phyloP scores from a whole-genome alignment of 2,888 invertebrate genomes.

The Sphaeridia pumilis region DNA sequence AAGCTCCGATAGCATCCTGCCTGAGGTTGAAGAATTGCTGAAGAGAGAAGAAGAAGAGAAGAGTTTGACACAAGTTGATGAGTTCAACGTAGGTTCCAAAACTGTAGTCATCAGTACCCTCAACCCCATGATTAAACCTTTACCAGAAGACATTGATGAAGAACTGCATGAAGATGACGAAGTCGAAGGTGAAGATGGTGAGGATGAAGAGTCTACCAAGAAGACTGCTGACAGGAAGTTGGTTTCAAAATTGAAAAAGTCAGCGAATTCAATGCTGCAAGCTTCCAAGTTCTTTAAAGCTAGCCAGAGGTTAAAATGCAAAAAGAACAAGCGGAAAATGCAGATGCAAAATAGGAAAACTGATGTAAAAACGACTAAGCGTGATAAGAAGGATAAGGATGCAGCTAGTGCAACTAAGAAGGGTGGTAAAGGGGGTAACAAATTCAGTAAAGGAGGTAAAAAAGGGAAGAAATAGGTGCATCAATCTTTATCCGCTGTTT shows the following conservation, averaged over 20 bases:
- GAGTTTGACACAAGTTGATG: slow-evolving; percentile 14
- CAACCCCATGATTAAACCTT: slow-evolving; percentile 21
- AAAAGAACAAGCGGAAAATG: slow-evolving; percentile 7
- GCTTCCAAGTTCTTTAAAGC: slow-evolving; percentile 29
- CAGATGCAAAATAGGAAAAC: background rate
- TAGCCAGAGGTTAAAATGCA: slow-evolving; percentile 27
- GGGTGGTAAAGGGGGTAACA: slow-evolving; percentile 1
- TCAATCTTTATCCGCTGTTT: too few relatives aligned
- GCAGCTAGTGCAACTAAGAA: background rate
- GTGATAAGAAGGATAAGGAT: background rate
- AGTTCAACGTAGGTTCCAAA: slow-evolving; percentile 27
- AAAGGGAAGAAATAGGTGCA: background rate
- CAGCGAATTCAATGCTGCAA: slow-evolving; percentile 29
- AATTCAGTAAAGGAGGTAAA: background rate
- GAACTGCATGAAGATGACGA: slow-evolving; percentile 10
- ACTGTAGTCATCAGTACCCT: slow-evolving; percentile 29
- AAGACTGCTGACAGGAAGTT: slow-evolving; percentile 10
- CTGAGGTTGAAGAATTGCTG: slow-evolving; percentile 30
- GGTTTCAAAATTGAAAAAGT: slow-evolving; percentile 16
- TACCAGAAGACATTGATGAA: slow-evolving; percentile 6
- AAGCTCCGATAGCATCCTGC: slow-evolving; percentile 30
- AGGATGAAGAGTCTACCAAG: slow-evolving; percentile 4
- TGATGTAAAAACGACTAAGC: background rate
- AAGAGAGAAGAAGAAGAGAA: slow-evolving; percentile 10
- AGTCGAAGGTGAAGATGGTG: slow-evolving; percentile 1